Percentiles rank a stretch among this genome's conserved stretches.
phyloP scores from a whole-genome alignment of 2,113 vertebrate genomes.

The Ginglymostoma cirratum region DNA sequence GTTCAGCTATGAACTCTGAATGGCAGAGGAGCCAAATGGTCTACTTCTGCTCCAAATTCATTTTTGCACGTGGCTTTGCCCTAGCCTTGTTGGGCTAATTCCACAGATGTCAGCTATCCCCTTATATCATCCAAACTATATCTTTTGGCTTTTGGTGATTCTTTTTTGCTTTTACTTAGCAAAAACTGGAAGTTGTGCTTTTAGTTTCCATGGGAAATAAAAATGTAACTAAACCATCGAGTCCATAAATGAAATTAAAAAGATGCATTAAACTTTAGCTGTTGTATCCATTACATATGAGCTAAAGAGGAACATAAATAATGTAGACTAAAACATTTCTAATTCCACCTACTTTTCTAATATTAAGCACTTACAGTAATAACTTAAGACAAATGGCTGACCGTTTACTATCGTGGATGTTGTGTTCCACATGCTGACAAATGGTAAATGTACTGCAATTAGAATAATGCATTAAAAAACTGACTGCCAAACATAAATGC shows the following conservation, averaged over 20 bases:
- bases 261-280: background rate
- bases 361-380: background rate
- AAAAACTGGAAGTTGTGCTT: background rate
- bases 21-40: no score
- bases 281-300: background rate
- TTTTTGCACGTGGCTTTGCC: no score
- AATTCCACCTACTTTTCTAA: background rate
- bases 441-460: background rate
- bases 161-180: background rate
- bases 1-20: no score
- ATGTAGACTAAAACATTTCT: background rate
- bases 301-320: background rate
- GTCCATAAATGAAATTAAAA: background rate
- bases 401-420: background rate
- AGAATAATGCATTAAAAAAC: background rate
- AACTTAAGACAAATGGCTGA: background rate
- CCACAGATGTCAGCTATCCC: no score
- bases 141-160: no score
- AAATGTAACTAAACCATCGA: background rate
- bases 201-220: background rate
- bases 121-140: no score
- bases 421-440: background rate
- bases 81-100: no score
- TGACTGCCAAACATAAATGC: background rate
- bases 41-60: no score